phyloP scores from a whole-genome alignment of 1,140 invertebrate genomes.

The Dinoponera quadriceps region DNA sequence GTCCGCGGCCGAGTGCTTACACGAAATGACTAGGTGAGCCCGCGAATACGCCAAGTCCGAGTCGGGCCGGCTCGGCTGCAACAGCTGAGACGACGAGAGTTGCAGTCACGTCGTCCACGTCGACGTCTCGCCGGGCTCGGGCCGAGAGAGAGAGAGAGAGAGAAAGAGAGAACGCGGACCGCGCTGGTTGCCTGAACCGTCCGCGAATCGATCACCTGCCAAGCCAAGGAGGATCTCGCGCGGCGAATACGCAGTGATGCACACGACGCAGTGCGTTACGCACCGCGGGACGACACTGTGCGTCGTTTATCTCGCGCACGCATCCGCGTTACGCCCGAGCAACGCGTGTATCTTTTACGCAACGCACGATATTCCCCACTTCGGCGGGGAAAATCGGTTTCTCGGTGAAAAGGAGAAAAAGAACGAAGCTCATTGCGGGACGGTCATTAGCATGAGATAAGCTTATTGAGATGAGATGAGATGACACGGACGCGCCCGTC shows the following conservation, averaged over 20 bases:
- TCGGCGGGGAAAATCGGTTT: too few relatives aligned
- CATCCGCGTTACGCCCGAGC: not conserved
- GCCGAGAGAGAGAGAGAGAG: too few relatives aligned
- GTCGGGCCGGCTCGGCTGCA: not conserved
- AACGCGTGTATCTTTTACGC: not conserved
- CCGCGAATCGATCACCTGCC: not conserved
- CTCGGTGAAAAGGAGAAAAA: too few relatives aligned
- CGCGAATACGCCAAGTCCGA: conserved; percentile 24
- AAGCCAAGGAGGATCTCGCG: not conserved
- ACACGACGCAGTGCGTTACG: not conserved
- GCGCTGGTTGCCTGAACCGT: not conserved
- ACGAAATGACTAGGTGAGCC: conserved; percentile 68
- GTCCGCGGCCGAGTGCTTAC: conserved; percentile 62
- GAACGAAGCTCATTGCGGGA: too few relatives aligned
- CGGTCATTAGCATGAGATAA: too few relatives aligned
- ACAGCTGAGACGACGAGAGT: conserved; percentile 14
- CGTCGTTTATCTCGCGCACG: not conserved
- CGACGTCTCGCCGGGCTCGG: not conserved
- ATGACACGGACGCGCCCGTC: not conserved
- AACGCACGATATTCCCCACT: too few relatives aligned
- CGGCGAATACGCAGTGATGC: too few relatives aligned
- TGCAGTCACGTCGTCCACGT: not conserved
- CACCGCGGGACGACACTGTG: too few relatives aligned
- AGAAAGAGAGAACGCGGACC: not conserved
- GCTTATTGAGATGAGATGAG: not conserved